Evolutionary conservation across 1,140 invertebrate genomes (phyloP).

Genomic region (Zaprionus kolodkinae): DNA sequence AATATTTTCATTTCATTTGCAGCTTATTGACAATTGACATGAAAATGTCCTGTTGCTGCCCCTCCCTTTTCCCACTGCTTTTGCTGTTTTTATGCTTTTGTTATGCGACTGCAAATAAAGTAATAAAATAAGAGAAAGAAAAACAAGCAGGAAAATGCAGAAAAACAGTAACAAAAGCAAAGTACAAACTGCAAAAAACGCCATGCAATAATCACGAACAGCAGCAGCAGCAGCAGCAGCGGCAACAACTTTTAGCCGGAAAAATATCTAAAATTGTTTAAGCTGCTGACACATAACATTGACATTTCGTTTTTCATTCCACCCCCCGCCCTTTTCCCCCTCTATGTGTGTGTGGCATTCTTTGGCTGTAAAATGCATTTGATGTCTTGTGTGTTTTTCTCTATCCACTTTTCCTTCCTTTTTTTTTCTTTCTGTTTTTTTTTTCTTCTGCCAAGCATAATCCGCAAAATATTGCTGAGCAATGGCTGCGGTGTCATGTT

Average conservation of each 20-base stretch:
- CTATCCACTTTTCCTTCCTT: no score
- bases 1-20: conserved; percentile 84
- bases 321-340: not conserved
- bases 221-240: conserved; percentile 9
- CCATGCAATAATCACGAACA: conserved; percentile 55
- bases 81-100: conserved; percentile 72
- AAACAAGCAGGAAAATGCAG: not conserved
- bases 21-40: conserved; percentile 84
- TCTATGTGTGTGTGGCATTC: conserved; percentile 32
- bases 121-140: conserved; percentile 60
- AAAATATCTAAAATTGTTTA: conserved; percentile 48
- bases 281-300: conserved; percentile 56
- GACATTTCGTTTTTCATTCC: conserved; percentile 45
- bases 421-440: no score
- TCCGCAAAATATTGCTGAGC: conserved; percentile 15
- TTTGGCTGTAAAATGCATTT: conserved; percentile 33
- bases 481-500: conserved; percentile 6
- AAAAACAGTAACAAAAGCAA: conserved; percentile 8
- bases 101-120: conserved; percentile 77
- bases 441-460: not conserved
- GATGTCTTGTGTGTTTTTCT: conserved; percentile 34
- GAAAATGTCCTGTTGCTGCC: conserved; percentile 55
- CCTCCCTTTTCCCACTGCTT: not conserved
- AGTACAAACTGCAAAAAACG: conserved; percentile 29
- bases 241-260: conserved; percentile 41